Evolutionary conservation across 2,113 vertebrate species (phyloP).

Genomic region (Petrocephalus zakoni): DNA sequence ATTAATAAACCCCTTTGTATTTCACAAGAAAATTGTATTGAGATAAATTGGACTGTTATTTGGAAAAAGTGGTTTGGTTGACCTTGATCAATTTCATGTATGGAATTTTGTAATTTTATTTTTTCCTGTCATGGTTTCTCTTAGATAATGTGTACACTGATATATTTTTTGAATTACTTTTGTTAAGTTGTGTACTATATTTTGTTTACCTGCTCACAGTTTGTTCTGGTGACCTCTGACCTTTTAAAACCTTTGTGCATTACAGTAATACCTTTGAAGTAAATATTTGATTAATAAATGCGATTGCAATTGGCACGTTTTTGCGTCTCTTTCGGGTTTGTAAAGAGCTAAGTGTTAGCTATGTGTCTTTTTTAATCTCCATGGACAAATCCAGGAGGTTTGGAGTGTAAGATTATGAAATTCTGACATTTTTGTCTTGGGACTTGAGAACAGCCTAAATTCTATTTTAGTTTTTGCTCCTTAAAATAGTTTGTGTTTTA

Average conservation of each 20-base stretch:
- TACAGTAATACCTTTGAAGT: neutral
- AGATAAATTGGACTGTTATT: slow-evolving; percentile 1
- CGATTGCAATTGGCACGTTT: neutral
- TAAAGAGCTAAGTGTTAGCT: too few relatives aligned
- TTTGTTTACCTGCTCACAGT: neutral
- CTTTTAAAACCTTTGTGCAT: neutral
- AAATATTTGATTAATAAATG: slow-evolving; percentile 11
- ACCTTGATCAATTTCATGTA: neutral
- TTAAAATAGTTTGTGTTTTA: neutral
- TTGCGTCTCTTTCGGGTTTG: neutral
- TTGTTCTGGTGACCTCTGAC: slow-evolving; percentile 1
- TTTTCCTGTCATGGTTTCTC: slow-evolving; percentile 15
- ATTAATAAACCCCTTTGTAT: neutral
- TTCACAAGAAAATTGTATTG: neutral
- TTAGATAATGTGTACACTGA: slow-evolving; percentile 19
- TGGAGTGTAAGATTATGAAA: too few relatives aligned
- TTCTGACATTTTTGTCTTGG: too few relatives aligned
- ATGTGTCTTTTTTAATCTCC: too few relatives aligned
- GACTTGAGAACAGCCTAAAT: too few relatives aligned
- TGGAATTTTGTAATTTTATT: slow-evolving; percentile 1
- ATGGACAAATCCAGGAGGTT: too few relatives aligned
- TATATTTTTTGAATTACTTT: slow-evolving; percentile 7
- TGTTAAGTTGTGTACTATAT: neutral
- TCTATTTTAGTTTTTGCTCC: neutral
- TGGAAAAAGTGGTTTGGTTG: neutral